Percentiles rank a stretch among this genome's conserved stretches.
Conservation (phyloP, 2,113 vertebrate genomes). For the Vireo altiloquus region DNA sequence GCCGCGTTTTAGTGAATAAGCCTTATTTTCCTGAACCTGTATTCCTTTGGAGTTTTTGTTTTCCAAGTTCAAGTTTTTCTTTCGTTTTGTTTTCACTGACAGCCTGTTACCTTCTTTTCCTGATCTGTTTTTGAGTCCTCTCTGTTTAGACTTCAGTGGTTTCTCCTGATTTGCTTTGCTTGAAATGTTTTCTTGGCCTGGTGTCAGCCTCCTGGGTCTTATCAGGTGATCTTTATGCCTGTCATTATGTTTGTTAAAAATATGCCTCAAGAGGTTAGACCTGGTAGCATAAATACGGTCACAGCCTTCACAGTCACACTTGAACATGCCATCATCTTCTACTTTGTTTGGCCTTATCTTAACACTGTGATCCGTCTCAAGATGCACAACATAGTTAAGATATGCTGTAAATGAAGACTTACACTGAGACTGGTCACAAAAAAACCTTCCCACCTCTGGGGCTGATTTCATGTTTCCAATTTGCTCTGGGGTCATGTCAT, state of each 20-base stretch:
- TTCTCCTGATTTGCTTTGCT: constrained; percentile 80
- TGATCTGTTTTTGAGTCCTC: constrained; percentile 71
- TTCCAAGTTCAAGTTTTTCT: constrained; percentile 63
- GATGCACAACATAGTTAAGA: constrained; percentile 84
- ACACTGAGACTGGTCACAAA: constrained; percentile 88
- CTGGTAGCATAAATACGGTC: constrained; percentile 91
- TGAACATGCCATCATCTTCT: constrained; percentile 80
- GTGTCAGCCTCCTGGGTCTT: constrained; percentile 78
- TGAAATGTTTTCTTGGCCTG: constrained; percentile 78
- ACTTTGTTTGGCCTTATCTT: constrained; percentile 73
- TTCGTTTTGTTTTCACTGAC: constrained; percentile 75
- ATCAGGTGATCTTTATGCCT: constrained; percentile 86
- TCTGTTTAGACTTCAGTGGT: constrained; percentile 72
- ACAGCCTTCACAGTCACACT: constrained; percentile 93
- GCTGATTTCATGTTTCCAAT: constrained; percentile 78
- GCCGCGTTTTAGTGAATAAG: constrained; percentile 76
- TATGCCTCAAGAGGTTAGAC: constrained; percentile 91
- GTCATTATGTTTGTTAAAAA: constrained; percentile 93
- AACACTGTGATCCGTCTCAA: constrained; percentile 84
- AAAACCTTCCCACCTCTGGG: constrained; percentile 81
- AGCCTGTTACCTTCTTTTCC: constrained; percentile 83
- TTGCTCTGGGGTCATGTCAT: constrained; percentile 85
- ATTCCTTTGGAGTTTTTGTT: constrained; percentile 64
- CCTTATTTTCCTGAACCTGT: constrained; percentile 70
- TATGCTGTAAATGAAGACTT: constrained; percentile 80